Evolutionary conservation across 37 sponge, comb jelly and placozoan genomes (phyloP).

Genomic region (Dysidea cf. avara): DNA sequence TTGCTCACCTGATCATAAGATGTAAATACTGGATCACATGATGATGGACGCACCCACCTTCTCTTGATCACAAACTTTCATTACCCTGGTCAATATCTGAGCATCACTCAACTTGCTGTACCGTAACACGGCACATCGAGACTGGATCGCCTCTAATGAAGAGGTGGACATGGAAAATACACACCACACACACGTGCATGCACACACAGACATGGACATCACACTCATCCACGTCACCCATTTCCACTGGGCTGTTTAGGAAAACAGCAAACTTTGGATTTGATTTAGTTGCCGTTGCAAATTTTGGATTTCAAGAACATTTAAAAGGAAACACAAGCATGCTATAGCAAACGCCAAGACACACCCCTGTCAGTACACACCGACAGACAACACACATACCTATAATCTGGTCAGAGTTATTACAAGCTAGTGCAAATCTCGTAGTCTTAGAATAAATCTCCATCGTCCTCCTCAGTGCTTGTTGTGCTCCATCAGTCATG

Average conservation of each 20-base stretch:
- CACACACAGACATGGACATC: neutral
- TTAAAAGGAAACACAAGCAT: too few species aligned
- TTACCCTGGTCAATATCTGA: conserved; percentile 77
- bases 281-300: too few species aligned
- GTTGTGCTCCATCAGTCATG: conserved; percentile 98
- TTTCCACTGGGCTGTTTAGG: too few species aligned
- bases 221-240: neutral
- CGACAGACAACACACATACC: conserved; percentile 34
- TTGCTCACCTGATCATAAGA: conserved; percentile 49
- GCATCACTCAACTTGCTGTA: conserved; percentile 83
- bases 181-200: neutral
- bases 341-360: neutral
- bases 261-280: too few species aligned
- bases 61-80: conserved; percentile 93
- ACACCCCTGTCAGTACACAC: neutral
- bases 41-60: conserved; percentile 43
- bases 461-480: conserved; percentile 96
- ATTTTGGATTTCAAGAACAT: too few species aligned
- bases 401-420: conserved; percentile 96
- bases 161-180: neutral
- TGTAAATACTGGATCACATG: neutral
- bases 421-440: conserved; percentile 97
- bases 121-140: conserved; percentile 93
- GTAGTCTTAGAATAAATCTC: conserved; percentile 98
- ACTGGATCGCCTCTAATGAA: conserved; percentile 89